Base-by-base conservation (phyloP, 2,113 vertebrate species). In the Phalacrocorax aristotelis region DNA sequence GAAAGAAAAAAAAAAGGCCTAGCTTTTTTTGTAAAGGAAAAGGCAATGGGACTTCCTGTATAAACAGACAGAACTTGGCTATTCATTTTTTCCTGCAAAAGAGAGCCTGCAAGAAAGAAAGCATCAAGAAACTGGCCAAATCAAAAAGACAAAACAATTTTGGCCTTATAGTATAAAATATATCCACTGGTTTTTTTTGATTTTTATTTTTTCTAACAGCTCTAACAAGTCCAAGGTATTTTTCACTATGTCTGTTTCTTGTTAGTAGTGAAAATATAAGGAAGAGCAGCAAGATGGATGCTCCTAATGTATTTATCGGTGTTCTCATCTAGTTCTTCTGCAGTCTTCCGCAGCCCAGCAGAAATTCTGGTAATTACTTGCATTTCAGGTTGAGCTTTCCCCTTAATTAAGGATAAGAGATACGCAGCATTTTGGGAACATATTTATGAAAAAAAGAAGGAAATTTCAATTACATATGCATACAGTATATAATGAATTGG, bases 331-430 rank as follows among this genome's bases (percentile, higher is more conserved):
- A 17, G 55, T 52, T 92, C 57, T 82, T 89, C 87, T 79, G 69
- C 92, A 83, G 65, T 46, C 55, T 68, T 54, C 90, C 89, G 55
- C 64, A 72, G 72, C 80, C 65, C 85, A 70, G 80, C 69, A 92
- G 80, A 96, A 94, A 79, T 61, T 68, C 82, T 78, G 36, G 36
- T 75, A 88, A 96, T 93, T 92, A 75, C 23, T 62, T 78, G 26
- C 94, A 44, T 61, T 90, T 38, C 90, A 64, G 48, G 34, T 55
- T 86, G 60, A 89, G 52, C 17, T 83, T 95, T 71, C 92, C 60
- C 52, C 51, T 94, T 95, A 96, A 95, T 94, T 96, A 96, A 94
- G 68, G 94, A 70, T 61, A 64, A 77, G 90, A 89, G 65, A 32
- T 12, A 60, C 2, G 7, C 34, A 74, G 21, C 38, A 93, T 68